phyloP scores from a whole-genome alignment of 2,113 vertebrate genomes.

The Psophia crepitans region DNA sequence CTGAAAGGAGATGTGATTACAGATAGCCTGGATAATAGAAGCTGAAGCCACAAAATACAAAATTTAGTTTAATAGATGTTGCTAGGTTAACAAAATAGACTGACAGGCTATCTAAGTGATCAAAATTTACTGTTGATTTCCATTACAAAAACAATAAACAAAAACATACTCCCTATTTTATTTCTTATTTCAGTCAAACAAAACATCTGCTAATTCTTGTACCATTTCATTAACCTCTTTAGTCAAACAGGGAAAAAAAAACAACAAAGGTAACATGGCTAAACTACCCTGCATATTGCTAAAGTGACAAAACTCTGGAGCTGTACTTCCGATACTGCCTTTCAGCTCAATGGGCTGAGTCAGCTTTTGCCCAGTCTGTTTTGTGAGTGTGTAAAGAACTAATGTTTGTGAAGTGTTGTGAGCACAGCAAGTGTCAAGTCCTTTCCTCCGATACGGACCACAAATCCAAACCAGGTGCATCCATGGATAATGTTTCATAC shows the following conservation, averaged over 20 bases:
- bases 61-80: background rate
- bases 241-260: background rate
- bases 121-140: background rate
- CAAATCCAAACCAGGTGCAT: background rate
- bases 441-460: background rate
- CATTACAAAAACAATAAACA: background rate
- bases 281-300: background rate
- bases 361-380: background rate
- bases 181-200: background rate
- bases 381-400: background rate
- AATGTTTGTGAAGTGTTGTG: background rate
- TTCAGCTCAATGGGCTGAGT: background rate
- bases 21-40: background rate
- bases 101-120: background rate
- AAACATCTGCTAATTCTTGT: background rate
- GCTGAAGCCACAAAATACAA: background rate
- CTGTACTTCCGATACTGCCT: background rate
- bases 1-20: background rate
- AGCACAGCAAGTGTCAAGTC: background rate
- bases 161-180: background rate
- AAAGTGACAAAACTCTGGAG: background rate
- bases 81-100: background rate
- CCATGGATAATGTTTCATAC: background rate
- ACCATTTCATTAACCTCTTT: background rate
- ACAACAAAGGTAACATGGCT: background rate